phyloP scores from a whole-genome alignment of 2,888 invertebrate species.

The Schizotus pectinicornis region DNA sequence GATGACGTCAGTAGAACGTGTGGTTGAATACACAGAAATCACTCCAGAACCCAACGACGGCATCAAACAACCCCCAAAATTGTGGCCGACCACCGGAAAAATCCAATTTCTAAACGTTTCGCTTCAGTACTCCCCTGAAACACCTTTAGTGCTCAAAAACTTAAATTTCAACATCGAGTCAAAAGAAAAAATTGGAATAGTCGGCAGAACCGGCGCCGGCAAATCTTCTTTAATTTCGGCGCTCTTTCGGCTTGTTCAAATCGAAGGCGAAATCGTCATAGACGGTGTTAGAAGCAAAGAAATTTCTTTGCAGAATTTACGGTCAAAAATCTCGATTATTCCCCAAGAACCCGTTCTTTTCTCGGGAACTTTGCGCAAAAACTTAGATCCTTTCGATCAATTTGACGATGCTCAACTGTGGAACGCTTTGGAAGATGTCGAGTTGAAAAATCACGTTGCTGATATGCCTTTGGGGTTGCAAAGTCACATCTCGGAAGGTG shows the following conservation, averaged over 20 bases:
- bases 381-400: constrained; percentile 88
- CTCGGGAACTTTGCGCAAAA: constrained; percentile 85
- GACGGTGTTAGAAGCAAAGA: constrained; percentile 64
- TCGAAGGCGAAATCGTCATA: constrained; percentile 64
- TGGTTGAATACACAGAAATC: constrained; percentile 53
- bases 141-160: constrained; percentile 67
- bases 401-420: constrained; percentile 80
- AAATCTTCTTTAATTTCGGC: constrained; percentile 74
- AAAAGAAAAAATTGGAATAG: constrained; percentile 79
- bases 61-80: too few relatives aligned
- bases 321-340: constrained; percentile 65
- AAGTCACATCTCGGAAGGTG: constrained; percentile 65
- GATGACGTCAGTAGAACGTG: constrained; percentile 90
- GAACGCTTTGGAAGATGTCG: constrained; percentile 84
- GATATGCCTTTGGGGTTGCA: constrained; percentile 59
- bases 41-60: too few relatives aligned
- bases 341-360: constrained; percentile 73
- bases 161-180: constrained; percentile 71
- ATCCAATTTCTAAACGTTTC: constrained; percentile 10
- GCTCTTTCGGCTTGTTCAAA: constrained; percentile 69
- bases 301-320: constrained; percentile 61
- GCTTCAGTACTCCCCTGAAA: constrained; percentile 12
- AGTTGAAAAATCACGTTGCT: constrained; percentile 65
- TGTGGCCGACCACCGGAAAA: constrained; percentile 52
- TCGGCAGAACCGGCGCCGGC: constrained; percentile 84